A percentile compares a stretch with the other conserved stretches of the same genome.
Conservation (phyloP, 2,888 invertebrate genomes). For the Esperia sulphurella region DNA sequence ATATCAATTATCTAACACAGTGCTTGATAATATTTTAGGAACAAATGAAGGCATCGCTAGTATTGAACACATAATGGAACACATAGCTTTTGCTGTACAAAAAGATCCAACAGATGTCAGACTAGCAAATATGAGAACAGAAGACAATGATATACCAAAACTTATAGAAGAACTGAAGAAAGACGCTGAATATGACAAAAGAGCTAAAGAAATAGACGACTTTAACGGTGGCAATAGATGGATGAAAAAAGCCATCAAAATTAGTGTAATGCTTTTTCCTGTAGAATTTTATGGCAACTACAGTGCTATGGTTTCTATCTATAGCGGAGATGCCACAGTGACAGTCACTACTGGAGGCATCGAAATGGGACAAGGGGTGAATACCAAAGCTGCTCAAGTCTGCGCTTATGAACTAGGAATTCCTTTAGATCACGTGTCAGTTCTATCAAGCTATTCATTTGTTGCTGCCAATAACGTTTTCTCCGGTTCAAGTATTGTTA, state of each 20-base stretch:
- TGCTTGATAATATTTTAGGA: conserved; percentile 36
- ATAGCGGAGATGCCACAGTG: conserved; percentile 84
- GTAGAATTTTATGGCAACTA: conserved; percentile 76
- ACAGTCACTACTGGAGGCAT: conserved; percentile 84
- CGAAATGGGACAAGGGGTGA: conserved; percentile 89
- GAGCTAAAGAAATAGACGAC: conserved; percentile 67
- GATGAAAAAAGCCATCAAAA: conserved; percentile 84
- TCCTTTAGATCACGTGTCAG: conserved; percentile 78
- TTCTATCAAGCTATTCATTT: conserved; percentile 80
- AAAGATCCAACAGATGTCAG: conserved; percentile 81
- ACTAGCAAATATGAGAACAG: conserved; percentile 72
- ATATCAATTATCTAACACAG: not conserved
- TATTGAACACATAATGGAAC: conserved; percentile 84
- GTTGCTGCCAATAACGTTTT: conserved; percentile 80
- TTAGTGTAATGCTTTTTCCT: conserved; percentile 84
- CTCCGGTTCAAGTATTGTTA: conserved; percentile 83
- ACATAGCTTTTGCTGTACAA: conserved; percentile 76
- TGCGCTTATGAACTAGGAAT: conserved; percentile 86
- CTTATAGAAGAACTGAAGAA: conserved; percentile 77
- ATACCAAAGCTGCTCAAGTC: conserved; percentile 89
- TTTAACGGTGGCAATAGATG: conserved; percentile 85
- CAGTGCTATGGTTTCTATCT: conserved; percentile 82
- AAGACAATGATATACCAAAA: conserved; percentile 61
- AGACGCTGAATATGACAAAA: conserved; percentile 74
- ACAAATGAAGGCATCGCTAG: conserved; percentile 79